Percentiles rank a stretch among this genome's conserved stretches.
Evolutionary conservation across 2,888 invertebrate species (phyloP).

Genomic region (Unio delphinus): DNA sequence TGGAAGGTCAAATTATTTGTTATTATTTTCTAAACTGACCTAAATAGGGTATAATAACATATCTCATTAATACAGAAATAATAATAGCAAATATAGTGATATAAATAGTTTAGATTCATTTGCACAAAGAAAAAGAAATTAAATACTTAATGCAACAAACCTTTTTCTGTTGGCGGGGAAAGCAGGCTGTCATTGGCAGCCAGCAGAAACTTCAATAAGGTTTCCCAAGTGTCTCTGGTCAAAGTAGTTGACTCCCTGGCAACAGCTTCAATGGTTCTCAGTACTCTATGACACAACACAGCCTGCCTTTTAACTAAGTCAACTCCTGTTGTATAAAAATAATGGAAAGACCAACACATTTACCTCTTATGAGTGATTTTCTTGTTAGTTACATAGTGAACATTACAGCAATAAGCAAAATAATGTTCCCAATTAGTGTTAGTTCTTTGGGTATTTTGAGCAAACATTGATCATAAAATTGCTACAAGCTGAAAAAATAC

Average conservation of each 20-base stretch:
- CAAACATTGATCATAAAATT: too few relatives aligned
- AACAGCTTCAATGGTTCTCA: conserved; percentile 74
- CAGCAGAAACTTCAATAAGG: conserved; percentile 87
- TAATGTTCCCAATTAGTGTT: neutral
- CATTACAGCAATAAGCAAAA: neutral
- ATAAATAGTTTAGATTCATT: too few relatives aligned
- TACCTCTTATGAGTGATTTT: too few relatives aligned
- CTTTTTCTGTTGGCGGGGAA: conserved; percentile 91
- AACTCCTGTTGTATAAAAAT: conserved; percentile 63
- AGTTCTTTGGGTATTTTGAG: too few relatives aligned
- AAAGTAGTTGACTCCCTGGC: conserved; percentile 83
- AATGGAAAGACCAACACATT: neutral
- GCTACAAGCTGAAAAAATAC: too few relatives aligned
- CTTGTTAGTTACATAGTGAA: neutral
- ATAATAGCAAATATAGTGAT: too few relatives aligned
- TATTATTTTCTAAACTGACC: too few relatives aligned
- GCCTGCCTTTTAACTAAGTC: conserved; percentile 90
- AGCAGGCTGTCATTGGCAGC: conserved; percentile 92
- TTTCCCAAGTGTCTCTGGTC: conserved; percentile 92
- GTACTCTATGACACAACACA: conserved; percentile 74
- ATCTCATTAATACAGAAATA: too few relatives aligned
- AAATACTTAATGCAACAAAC: conserved; percentile 52
- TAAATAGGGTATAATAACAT: too few relatives aligned
- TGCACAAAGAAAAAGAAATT: too few relatives aligned
- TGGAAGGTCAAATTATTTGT: too few relatives aligned